phyloP scores from a whole-genome alignment of 2,113 vertebrate genomes.

The Procavia capensis region DNA sequence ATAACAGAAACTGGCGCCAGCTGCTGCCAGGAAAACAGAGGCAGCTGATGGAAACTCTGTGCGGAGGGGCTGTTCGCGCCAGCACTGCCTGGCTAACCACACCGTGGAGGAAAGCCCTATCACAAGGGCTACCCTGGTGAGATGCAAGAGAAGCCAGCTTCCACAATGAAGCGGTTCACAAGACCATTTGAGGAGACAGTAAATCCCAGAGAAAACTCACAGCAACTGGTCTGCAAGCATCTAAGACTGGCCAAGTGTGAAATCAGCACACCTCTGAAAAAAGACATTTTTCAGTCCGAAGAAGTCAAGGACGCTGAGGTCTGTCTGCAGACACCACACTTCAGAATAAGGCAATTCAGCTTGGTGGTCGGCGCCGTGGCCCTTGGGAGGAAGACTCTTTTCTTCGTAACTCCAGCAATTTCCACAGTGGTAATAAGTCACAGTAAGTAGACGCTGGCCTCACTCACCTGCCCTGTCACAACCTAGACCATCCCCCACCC shows the following conservation, averaged over 20 bases:
- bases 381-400: not conserved
- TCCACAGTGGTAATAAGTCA: not conserved
- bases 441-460: not conserved
- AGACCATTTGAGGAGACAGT: not conserved
- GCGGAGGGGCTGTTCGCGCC: not conserved
- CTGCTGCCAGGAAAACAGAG: too few species aligned
- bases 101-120: not conserved
- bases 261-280: not conserved
- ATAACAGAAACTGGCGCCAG: too few species aligned
- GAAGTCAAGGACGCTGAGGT: not conserved
- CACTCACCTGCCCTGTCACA: not conserved
- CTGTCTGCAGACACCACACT: not conserved
- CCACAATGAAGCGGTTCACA: not conserved
- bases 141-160: not conserved
- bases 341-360: not conserved
- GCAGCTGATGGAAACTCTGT: too few species aligned
- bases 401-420: not conserved
- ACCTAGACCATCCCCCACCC: too few species aligned
- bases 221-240: not conserved
- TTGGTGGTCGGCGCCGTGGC: not conserved
- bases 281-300: not conserved
- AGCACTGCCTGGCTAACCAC: not conserved
- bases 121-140: not conserved
- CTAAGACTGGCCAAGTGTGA: not conserved
- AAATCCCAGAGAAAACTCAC: not conserved